Base-by-base conservation (phyloP, 1,140 invertebrate genomes). In the Drosophila littoralis region DNA sequence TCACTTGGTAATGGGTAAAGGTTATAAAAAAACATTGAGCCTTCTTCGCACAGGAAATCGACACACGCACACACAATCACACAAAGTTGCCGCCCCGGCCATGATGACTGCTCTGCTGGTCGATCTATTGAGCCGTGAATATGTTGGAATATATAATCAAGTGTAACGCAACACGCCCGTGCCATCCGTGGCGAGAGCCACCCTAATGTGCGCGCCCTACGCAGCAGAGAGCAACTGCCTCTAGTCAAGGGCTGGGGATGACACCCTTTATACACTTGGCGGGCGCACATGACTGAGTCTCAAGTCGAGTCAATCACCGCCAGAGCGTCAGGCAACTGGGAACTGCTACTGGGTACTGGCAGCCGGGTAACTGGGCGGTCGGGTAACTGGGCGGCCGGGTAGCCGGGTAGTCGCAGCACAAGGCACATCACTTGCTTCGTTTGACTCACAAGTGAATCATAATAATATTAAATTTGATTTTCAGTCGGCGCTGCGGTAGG, bases 401-500 rank as follows among this genome's bases (percentile, higher is more conserved):
- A 17, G 17, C 17, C 2, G 17, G 17, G 22, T 22, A 22, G 22
- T 28, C 22, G 48, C 50, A 45, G 57, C 60, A 76, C 63, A 70
- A 71, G 67, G 67, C 73, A 72, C 67, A 71, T 75, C 82, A 86
- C 83, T 88, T 78, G 85, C 80, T 86, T 82, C 80, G 74, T 75
- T 83, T 75, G 80, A 65, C 68, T 64, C 84, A 89, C 84, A 89
- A 89, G 84, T 89, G 84, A 89, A 89, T 89, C 84, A 89, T 89
- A 89, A 89, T 89, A 89, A 89, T 89, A 89, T 89, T 89, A 89
- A 89, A 89, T 89, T 89, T 89, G 84, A 89, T 89, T 89, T 84
- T 79, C 69, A 79, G 79, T 66, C 78, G 46, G 46, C 69, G 61
- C 76, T 52, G 81, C 40, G 70, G 64, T 75, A 63, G 77, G 81